Base-by-base conservation (phyloP, 1,140 invertebrate genomes). In the Drosophila equinoxialis region DNA sequence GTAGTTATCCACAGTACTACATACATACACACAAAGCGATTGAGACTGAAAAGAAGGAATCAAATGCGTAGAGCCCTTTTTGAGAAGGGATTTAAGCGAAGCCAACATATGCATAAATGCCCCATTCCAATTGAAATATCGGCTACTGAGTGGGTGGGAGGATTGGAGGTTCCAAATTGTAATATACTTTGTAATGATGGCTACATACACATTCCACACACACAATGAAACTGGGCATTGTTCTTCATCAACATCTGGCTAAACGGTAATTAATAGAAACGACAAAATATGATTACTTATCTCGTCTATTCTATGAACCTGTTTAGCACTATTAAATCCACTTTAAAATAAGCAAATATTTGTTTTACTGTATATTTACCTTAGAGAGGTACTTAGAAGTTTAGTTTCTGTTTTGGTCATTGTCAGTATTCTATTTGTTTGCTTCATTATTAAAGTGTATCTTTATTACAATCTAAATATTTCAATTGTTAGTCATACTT, bases 71-170 rank as follows among this genome's bases (percentile, higher is more conserved):
- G 45, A 13, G 10, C 58, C 37, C 59, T 42, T 61, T 61, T 39
- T 39, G 37, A 48, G 61, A 59, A 41, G 69, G 81, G 73, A 64
- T 55, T 77, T 75, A 74, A 87, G 79, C 79, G 79, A 67, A 71
- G 71, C 64, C 64, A 86, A 71, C 79, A 82, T 87, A 82, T 79
- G 72, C 72, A 66, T 39, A 33, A 35, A 37, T 69, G 37, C 35
- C 11, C 11, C 6, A 17, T 30, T 48, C 6, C 45, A 17, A 17
- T 48, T 51, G 45, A 2, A 14, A 20, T 3, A 20, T 17, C 3
- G 41, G n/a, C 4, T 48, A 23, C 17, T 30, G 23, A 26, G 26
- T 30, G 63, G 42, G 13, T 33, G 35, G 23, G 10, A 51, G 35
- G 26, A n/a, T 17, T 57, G 45, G 70, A 57, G 48, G 63, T 23